Conservation (phyloP, 2,113 vertebrate species). For the Hippoglossus stenolepis region DNA sequence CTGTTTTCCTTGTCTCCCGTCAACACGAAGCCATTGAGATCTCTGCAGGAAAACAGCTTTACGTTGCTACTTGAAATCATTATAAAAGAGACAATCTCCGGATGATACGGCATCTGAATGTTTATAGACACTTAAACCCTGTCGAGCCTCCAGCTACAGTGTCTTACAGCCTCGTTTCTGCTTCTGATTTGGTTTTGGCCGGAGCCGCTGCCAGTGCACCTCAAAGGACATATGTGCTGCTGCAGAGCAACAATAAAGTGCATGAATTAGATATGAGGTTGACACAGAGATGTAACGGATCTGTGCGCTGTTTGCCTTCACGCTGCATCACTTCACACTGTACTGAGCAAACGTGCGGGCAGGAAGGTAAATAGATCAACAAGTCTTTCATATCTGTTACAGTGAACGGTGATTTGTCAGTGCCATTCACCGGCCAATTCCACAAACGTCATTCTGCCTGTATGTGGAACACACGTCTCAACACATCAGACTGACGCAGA, state of each 20-base stretch:
- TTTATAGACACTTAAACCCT: conserved; percentile 65
- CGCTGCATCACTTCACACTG: conserved; percentile 22
- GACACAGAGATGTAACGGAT: conserved; percentile 55
- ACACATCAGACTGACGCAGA: too few relatives aligned
- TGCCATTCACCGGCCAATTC: too few relatives aligned
- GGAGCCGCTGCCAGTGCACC: conserved; percentile 8
- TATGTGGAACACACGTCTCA: too few relatives aligned
- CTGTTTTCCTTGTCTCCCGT: conserved; percentile 12
- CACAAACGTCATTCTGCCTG: too few relatives aligned
- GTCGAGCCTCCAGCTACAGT: conserved; percentile 38
- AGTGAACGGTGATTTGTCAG: too few relatives aligned
- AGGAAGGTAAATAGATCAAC: conserved; percentile 7
- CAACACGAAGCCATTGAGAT: conserved; percentile 35
- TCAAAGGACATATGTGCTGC: conserved; percentile 22
- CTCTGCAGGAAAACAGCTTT: conserved; percentile 40
- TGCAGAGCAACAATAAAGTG: conserved; percentile 57
- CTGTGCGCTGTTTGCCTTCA: conserved; percentile 34
- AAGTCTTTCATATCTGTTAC: background rate
- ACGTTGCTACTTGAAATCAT: conserved; percentile 56
- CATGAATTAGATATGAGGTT: conserved; percentile 78
- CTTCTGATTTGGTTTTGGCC: conserved; percentile 21
- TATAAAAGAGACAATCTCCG: conserved; percentile 56
- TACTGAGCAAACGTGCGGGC: conserved; percentile 4
- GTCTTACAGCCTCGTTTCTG: conserved; percentile 31
- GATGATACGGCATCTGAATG: conserved; percentile 64